Evolutionary conservation across 2,113 vertebrate species (phyloP).

Genomic region (Brachirus orientalis): DNA sequence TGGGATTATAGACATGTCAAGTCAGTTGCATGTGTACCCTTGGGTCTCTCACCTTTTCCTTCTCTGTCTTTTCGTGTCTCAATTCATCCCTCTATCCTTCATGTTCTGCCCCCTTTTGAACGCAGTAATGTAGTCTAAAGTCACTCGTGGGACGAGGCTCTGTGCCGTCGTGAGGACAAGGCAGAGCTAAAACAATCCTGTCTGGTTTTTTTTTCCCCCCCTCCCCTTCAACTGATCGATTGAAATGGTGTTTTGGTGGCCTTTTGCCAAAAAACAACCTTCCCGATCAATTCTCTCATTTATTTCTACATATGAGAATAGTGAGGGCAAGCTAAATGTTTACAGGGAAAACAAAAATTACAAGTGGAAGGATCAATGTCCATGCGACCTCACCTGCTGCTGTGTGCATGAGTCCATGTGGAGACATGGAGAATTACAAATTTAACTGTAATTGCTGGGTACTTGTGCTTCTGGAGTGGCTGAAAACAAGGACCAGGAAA

Average conservation of each 20-base stretch:
- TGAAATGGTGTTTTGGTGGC: slow-evolving; percentile 41
- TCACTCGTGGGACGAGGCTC: slow-evolving; percentile 38
- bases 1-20: too few relatives aligned
- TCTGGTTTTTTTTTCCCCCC: slow-evolving; percentile 8
- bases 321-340: slow-evolving; percentile 41
- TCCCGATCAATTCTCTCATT: slow-evolving; percentile 64
- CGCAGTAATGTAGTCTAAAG: slow-evolving; percentile 44
- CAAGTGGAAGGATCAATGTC: slow-evolving; percentile 45
- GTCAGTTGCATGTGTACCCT: too few relatives aligned
- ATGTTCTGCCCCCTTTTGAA: slow-evolving; percentile 41
- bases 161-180: too few relatives aligned
- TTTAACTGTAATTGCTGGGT: slow-evolving; percentile 12
- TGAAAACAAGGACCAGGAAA: background rate
- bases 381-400: slow-evolving; percentile 29
- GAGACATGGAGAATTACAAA: slow-evolving; percentile 14
- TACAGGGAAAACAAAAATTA: slow-evolving; percentile 32
- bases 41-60: slow-evolving; percentile 7
- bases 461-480: slow-evolving; percentile 7
- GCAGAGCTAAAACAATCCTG: slow-evolving; percentile 11
- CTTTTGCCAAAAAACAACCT: slow-evolving; percentile 31
- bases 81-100: slow-evolving; percentile 47
- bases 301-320: slow-evolving; percentile 59
- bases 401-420: background rate
- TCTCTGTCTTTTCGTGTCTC: slow-evolving; percentile 35
- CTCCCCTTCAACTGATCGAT: slow-evolving; percentile 34